Conservation (phyloP, 2,797 vertebrate genomes). For the Limnodromus scolopaceus region DNA sequence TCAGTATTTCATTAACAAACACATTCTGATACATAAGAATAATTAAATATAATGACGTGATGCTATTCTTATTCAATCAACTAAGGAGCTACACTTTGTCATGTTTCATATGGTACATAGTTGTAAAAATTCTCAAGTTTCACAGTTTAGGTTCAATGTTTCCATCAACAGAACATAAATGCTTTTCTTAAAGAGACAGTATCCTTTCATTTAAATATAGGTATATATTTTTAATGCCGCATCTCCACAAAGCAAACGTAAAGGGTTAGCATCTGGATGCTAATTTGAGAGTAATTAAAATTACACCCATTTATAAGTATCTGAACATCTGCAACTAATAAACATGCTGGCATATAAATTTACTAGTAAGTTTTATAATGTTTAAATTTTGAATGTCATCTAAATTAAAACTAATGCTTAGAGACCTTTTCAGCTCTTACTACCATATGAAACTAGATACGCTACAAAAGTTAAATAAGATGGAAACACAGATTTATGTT, state of each 20-base stretch:
- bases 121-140: constrained; percentile 23
- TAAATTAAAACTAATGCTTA: not conserved
- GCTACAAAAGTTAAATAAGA: not conserved
- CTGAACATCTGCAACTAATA: constrained; percentile 10
- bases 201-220: constrained; percentile 61
- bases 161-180: constrained; percentile 56
- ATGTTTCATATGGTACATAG: not conserved
- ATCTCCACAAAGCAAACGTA: not conserved
- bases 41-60: constrained; percentile 67
- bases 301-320: not conserved
- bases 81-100: not conserved
- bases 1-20: constrained; percentile 72
- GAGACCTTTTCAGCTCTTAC: not conserved
- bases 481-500: not conserved
- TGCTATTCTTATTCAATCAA: constrained; percentile 72
- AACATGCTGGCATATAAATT: not conserved
- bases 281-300: constrained; percentile 1
- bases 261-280: not conserved
- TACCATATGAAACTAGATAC: not conserved
- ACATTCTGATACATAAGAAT: constrained; percentile 59
- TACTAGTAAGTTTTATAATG: not conserved
- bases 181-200: constrained; percentile 73
- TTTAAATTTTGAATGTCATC: not conserved
- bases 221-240: not conserved
- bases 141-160: constrained; percentile 5